Percentiles rank a stretch among this genome's conserved stretches.
Conservation (phyloP, 1,140 invertebrate species). For the Bombus affinis region DNA sequence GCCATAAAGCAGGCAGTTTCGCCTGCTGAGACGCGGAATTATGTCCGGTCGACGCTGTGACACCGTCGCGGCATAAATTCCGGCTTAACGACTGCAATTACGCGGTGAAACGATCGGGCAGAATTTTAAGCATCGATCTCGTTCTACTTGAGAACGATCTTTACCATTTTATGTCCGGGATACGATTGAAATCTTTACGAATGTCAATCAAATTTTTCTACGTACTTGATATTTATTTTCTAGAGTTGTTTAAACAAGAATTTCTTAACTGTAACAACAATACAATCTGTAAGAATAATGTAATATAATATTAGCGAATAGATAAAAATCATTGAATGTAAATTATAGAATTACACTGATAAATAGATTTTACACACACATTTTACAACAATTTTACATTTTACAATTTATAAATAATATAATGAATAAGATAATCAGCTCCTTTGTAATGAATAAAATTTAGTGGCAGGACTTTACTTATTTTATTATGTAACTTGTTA, state of each 20-base stretch:
- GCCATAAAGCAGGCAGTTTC: conserved; percentile 24
- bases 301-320: neutral
- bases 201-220: neutral
- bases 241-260: too few species aligned
- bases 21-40: neutral
- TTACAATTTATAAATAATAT: too few species aligned
- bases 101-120: neutral
- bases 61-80: neutral
- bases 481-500: neutral
- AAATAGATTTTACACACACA: too few species aligned
- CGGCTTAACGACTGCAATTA: neutral
- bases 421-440: too few species aligned
- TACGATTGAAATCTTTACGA: neutral
- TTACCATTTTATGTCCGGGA: neutral
- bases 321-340: neutral
- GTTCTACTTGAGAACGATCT: neutral
- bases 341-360: neutral
- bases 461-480: fast-evolving
- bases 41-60: neutral
- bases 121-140: neutral
- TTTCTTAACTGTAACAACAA: too few species aligned
- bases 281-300: neutral
- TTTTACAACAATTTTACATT: too few species aligned
- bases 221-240: too few species aligned
- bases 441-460: neutral